Conservation (phyloP, 2,888 invertebrate genomes). For the Reticulitermes lucifugus region DNA sequence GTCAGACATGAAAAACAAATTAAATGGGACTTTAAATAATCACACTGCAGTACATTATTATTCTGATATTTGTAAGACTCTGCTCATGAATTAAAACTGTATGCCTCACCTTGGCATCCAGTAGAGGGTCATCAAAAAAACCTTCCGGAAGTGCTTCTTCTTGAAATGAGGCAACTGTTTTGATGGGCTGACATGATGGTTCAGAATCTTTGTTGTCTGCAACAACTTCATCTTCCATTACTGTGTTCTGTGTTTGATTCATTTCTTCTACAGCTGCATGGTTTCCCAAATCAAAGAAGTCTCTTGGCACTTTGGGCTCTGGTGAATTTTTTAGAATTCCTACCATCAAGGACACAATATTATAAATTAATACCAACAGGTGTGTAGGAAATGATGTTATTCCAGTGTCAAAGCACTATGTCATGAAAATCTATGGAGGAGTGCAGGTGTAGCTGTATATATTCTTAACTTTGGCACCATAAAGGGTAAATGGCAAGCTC, state of each 20-base stretch:
- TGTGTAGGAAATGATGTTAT: no score
- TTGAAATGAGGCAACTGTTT: conserved; percentile 32
- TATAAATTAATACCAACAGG: neutral
- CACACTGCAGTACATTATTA: neutral
- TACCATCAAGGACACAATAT: conserved; percentile 46
- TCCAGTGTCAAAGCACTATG: no score
- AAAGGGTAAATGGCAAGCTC: no score
- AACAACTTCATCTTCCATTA: neutral
- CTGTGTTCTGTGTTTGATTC: neutral
- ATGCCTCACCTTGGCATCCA: conserved; percentile 79
- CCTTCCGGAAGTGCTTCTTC: conserved; percentile 77
- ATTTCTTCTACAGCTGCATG: neutral
- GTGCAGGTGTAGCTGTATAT: no score
- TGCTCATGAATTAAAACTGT: neutral
- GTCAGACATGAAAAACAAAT: neutral
- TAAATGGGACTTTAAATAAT: neutral
- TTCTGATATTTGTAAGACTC: no score
- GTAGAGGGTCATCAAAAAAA: conserved; percentile 86
- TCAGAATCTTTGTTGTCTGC: neutral
- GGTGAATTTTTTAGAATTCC: conserved; percentile 73
- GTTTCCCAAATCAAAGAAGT: conserved; percentile 39
- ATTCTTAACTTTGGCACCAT: no score
- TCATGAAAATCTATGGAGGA: no score
- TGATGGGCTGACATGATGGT: neutral
- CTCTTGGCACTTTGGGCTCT: conserved; percentile 59